Evolutionary conservation across 1,140 invertebrate genomes (phyloP).

Genomic region (Andricus grossulariae): DNA sequence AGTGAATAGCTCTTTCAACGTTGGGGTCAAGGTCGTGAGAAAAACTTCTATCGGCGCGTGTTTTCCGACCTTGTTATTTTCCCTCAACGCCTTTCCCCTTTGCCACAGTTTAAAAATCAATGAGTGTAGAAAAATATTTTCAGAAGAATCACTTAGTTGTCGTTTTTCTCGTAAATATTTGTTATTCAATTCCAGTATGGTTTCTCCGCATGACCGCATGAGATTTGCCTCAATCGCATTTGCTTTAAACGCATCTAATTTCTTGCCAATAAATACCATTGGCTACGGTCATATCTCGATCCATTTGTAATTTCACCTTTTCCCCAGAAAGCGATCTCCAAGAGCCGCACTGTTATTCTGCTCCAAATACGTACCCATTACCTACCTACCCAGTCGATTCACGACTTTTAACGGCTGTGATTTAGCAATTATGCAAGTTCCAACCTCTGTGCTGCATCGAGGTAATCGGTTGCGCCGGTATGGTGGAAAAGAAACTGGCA

Average conservation of each 20-base stretch:
- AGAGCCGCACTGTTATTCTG: constrained; percentile 41
- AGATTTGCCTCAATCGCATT: too few species aligned
- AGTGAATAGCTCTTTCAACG: background rate
- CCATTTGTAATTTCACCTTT: too few species aligned
- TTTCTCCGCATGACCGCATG: too few species aligned
- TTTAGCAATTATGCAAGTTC: constrained; percentile 58
- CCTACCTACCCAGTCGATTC: background rate
- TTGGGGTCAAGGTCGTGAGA: background rate
- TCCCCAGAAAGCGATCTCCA: too few species aligned
- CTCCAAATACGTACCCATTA: constrained; percentile 55
- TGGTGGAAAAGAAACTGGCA: constrained; percentile 55
- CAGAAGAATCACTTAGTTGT: background rate
- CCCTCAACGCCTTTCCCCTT: background rate
- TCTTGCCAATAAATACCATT: too few species aligned
- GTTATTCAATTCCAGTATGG: too few species aligned
- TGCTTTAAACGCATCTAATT: too few species aligned
- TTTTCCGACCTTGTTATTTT: background rate
- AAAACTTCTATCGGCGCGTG: background rate
- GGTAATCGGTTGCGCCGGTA: constrained; percentile 36
- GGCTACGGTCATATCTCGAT: too few species aligned
- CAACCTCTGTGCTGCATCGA: constrained; percentile 7
- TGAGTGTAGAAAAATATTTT: background rate
- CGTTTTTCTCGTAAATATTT: too few species aligned
- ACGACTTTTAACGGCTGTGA: constrained; percentile 47
- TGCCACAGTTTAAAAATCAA: background rate